Percentiles rank a stretch among this genome's conserved stretches.
These are phyloP conservation scores for Holocentrus rufus DNA, from an alignment of 2,797 vertebrate species.

Conservation along the genomic window DNA sequence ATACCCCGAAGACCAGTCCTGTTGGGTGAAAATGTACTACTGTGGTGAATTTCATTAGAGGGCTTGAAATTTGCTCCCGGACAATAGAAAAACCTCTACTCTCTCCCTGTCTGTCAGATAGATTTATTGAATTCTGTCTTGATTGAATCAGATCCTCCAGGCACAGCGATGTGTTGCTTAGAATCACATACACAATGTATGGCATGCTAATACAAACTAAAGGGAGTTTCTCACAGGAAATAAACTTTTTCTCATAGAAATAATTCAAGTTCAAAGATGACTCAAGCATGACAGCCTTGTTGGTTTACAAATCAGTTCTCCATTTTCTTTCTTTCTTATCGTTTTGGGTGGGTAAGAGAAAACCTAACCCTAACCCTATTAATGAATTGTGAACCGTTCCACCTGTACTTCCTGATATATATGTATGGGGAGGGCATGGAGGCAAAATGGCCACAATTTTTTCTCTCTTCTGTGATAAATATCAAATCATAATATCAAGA, in stretches of 20 bases:
- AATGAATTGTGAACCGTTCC: no score
- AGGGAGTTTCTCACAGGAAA: neutral
- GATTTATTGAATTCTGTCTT: slow-evolving; percentile 59
- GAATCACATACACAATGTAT: neutral
- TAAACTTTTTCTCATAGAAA: neutral
- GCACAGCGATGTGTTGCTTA: neutral
- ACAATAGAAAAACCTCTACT: slow-evolving; percentile 1
- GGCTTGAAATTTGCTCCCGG: neutral
- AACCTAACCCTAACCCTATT: no score
- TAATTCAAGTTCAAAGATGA: neutral
- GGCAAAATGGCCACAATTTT: no score
- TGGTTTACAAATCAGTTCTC: no score
- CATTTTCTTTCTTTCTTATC: no score
- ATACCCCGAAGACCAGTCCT: slow-evolving; percentile 57
- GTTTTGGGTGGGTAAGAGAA: no score
- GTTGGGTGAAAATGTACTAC: slow-evolving; percentile 45
- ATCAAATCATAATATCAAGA: no score
- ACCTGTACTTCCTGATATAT: no score
- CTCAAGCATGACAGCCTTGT: neutral
- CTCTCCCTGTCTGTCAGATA: slow-evolving; percentile 47
- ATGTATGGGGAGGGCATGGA: no score
- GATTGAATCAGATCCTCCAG: slow-evolving; percentile 1
- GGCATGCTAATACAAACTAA: neutral
- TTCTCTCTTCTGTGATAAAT: no score
- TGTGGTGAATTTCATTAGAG: slow-evolving; percentile 57